Percentiles rank a stretch among this genome's conserved stretches.
Conservation (phyloP, 2,113 vertebrate species). For the Bufo bufo region DNA sequence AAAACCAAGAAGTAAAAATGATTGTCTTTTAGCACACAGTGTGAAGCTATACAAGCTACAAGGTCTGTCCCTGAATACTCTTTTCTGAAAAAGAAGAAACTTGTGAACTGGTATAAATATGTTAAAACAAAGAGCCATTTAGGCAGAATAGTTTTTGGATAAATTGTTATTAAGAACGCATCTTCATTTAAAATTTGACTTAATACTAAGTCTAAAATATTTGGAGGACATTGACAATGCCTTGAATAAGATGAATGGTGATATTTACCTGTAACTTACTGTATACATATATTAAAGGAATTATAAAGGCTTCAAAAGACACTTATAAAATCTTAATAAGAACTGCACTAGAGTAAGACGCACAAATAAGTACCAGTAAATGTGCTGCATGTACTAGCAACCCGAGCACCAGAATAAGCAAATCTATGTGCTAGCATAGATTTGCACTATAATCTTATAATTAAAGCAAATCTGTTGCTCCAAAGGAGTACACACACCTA, state of each 20-base stretch:
- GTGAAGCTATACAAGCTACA: conserved; percentile 15
- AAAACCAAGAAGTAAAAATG: conserved; percentile 48
- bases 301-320: no score
- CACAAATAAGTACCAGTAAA: no score
- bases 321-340: no score
- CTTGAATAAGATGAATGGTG: not conserved
- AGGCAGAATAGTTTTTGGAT: not conserved
- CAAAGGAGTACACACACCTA: no score
- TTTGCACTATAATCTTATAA: no score
- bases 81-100: not conserved
- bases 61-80: not conserved
- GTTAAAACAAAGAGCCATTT: not conserved
- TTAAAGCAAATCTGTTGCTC: no score
- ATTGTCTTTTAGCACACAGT: conserved; percentile 24
- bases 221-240: not conserved
- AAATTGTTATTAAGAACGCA: not conserved
- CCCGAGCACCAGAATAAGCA: no score
- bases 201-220: not conserved
- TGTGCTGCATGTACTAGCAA: no score
- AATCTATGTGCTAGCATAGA: no score
- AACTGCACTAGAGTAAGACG: no score
- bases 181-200: not conserved
- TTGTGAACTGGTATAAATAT: not conserved
- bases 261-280: not conserved
- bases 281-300: no score